phyloP scores from a whole-genome alignment of 2,113 vertebrate species.

The rabbit (Oryctolagus cuniculus) region mOryCun1.1 NC_091434.1:48446001-48446500 shows the following conservation, averaged over 20 bases:
- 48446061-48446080: neutral
- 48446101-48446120: neutral
- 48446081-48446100: neutral
- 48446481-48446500: conserved; percentile 26
- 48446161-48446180: conserved; percentile 22
- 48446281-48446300: neutral
- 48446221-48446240: neutral
- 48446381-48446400: neutral
- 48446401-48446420: neutral
- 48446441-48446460: conserved; percentile 9
- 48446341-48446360: neutral
- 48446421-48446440: neutral
- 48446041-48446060: neutral
- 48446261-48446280: conserved; percentile 38
- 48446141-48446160: conserved; percentile 39
- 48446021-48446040: conserved; percentile 47
- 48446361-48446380: neutral
- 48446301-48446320: neutral
- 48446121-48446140: conserved; percentile 39
- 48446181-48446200: neutral
- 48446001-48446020: neutral
- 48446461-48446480: conserved; percentile 14
- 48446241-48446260: conserved; percentile 3
- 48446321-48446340: conserved; percentile 43
- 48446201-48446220: conserved; percentile 40